These are phyloP conservation scores for Lasioglossum calceatum DNA, from an alignment of 2,888 invertebrate genomes.

Conservation along the genomic window DNA sequence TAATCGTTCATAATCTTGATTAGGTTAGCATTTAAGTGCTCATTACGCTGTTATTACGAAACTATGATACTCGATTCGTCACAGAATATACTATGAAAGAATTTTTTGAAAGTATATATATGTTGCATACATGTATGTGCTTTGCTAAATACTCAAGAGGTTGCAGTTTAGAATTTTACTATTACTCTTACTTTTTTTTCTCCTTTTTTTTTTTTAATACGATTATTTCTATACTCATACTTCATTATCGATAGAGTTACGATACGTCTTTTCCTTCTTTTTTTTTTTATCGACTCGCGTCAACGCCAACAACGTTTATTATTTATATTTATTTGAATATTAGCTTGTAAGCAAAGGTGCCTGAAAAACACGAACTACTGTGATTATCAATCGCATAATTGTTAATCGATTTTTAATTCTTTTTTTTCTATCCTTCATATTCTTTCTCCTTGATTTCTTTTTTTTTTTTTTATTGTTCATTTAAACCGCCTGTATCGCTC, in stretches of 20 bases:
- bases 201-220: conserved; percentile 62
- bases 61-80: conserved; percentile 58
- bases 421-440: conserved; percentile 52
- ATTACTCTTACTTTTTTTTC: conserved; percentile 66
- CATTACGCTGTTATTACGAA: conserved; percentile 65
- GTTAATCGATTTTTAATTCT: conserved; percentile 74
- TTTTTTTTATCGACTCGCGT: conserved; percentile 59
- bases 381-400: conserved; percentile 82
- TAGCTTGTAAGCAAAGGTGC: conserved; percentile 81
- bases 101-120: conserved; percentile 42
- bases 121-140: conserved; percentile 74
- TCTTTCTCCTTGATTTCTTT: conserved; percentile 29
- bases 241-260: conserved; percentile 46
- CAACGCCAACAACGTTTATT: conserved; percentile 57
- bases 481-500: conserved; percentile 6
- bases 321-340: conserved; percentile 82
- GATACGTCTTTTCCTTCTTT: conserved; percentile 33
- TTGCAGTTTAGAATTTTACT: conserved; percentile 76
- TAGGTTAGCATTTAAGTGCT: conserved; percentile 78
- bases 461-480: conserved; percentile 35
- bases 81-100: conserved; percentile 56
- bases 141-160: conserved; percentile 82
- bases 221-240: conserved; percentile 50
- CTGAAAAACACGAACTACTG: conserved; percentile 80
- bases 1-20: conserved; percentile 72